phyloP scores from a whole-genome alignment of 2,797 vertebrate genomes.

The Pempheris klunzingeri region DNA sequence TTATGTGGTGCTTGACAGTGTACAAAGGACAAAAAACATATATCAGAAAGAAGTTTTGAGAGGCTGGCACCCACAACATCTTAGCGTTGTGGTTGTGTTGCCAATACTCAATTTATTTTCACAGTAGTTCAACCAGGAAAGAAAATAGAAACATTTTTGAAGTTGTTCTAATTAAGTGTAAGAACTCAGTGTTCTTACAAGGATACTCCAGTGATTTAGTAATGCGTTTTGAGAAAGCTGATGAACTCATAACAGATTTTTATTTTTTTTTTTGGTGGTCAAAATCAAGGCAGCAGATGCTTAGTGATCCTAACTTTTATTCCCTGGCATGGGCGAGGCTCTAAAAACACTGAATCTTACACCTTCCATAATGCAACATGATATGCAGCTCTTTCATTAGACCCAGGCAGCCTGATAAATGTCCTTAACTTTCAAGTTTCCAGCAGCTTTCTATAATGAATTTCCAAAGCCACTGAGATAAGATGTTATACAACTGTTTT shows the following conservation, averaged over 20 bases:
- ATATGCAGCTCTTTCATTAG: not conserved
- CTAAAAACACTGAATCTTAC: not conserved
- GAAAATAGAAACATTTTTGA: slow-evolving; percentile 27
- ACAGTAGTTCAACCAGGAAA: slow-evolving; percentile 2
- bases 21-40: not conserved
- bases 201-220: slow-evolving; percentile 23
- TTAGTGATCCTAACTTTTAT: not conserved
- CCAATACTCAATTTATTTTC: slow-evolving; percentile 6
- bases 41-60: not conserved
- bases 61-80: not conserved
- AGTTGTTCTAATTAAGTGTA: slow-evolving; percentile 38
- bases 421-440: not conserved
- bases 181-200: slow-evolving; percentile 27
- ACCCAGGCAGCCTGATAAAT: not conserved
- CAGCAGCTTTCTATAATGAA: slow-evolving; percentile 3
- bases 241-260: slow-evolving; percentile 11
- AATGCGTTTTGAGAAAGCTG: not conserved
- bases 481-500: not conserved
- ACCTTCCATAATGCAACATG: not conserved
- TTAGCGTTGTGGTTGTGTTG: not conserved
- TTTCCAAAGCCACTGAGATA: not conserved
- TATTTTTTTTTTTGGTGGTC: too few relatives aligned
- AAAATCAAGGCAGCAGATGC: slow-evolving; percentile 22
- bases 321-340: not conserved
- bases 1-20: not conserved